Percentiles rank a stretch among this genome's conserved stretches.
Evolutionary conservation across 1,140 invertebrate genomes (phyloP).

Genomic region (Brachionus calyciflorus): DNA sequence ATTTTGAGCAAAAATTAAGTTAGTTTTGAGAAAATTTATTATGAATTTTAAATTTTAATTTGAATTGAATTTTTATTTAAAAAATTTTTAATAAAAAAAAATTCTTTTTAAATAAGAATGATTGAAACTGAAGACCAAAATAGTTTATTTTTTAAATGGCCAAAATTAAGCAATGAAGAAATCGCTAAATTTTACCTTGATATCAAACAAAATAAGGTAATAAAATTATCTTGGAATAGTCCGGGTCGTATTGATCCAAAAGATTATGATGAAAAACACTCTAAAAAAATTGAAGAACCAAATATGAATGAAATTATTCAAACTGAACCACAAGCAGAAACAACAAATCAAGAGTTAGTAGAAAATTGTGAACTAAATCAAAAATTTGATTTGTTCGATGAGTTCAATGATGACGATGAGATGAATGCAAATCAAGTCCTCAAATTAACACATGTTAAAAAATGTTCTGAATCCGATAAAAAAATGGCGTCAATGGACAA

Average conservation of each 20-base stretch:
- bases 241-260: slow-evolving; percentile 7
- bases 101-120: neutral
- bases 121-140: neutral
- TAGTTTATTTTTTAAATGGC: slow-evolving; percentile 35
- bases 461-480: neutral
- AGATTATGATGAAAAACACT: neutral
- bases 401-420: neutral
- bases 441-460: slow-evolving; percentile 16
- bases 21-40: no score
- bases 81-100: no score
- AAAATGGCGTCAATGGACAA: slow-evolving; percentile 29
- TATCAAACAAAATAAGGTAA: neutral
- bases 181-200: neutral
- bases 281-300: neutral
- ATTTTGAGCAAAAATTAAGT: no score
- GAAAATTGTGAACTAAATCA: neutral
- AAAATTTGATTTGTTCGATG: slow-evolving; percentile 18
- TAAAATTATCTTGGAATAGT: neutral
- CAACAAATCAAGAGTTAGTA: neutral
- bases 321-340: neutral
- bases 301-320: neutral
- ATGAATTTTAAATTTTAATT: no score
- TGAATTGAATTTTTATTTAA: no score
- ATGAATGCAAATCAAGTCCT: slow-evolving; percentile 5
- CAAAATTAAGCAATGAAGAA: neutral